phyloP scores from a whole-genome alignment of 2,888 invertebrate genomes.

The Linnaemya vulpina region DNA sequence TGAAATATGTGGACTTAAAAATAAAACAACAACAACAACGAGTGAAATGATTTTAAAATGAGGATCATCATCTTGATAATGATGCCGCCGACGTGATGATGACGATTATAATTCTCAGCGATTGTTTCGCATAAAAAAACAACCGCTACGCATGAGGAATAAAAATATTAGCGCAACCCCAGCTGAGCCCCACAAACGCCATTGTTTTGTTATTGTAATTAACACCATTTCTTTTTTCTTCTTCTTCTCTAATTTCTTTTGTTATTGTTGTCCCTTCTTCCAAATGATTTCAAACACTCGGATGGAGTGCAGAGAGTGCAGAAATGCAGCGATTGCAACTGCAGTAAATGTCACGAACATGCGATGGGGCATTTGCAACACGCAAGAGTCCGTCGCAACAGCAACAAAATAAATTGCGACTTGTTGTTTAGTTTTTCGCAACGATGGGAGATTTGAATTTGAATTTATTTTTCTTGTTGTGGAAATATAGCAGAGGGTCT shows the following conservation, averaged over 20 bases:
- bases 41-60: conserved; percentile 27
- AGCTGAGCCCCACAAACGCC: neutral
- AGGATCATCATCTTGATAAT: conserved; percentile 20
- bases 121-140: conserved; percentile 36
- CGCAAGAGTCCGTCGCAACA: conserved; percentile 1
- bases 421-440: neutral
- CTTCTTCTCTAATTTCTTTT: neutral
- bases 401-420: conserved; percentile 31
- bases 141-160: conserved; percentile 18
- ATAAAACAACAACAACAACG: neutral
- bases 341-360: conserved; percentile 54
- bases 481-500: conserved; percentile 17
- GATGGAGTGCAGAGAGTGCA: neutral
- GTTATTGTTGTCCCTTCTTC: neutral
- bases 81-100: conserved; percentile 3
- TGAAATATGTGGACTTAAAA: neutral
- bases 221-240: conserved; percentile 45
- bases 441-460: conserved; percentile 8
- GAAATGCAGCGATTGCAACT: conserved; percentile 15
- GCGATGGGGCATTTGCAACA: conserved; percentile 26
- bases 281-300: neutral
- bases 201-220: conserved; percentile 61
- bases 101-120: conserved; percentile 17
- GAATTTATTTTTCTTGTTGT: conserved; percentile 7
- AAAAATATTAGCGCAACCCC: neutral